Conservation (phyloP, 2,888 invertebrate species). For the Microctonus aethiopoides region DNA sequence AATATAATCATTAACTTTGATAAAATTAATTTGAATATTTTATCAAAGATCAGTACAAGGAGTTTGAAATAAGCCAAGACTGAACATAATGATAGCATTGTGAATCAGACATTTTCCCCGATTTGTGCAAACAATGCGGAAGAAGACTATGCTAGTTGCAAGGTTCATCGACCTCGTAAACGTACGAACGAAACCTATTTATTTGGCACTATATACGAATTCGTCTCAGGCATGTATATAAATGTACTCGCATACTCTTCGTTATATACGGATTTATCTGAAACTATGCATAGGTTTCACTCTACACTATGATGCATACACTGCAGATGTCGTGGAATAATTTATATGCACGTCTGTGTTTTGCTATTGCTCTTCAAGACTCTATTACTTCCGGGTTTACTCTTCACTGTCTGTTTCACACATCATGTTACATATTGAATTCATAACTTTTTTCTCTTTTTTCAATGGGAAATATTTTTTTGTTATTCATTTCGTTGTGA, state of each 20-base stretch:
- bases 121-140: constrained; percentile 24
- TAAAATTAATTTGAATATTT: background rate
- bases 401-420: background rate
- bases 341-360: constrained; percentile 15
- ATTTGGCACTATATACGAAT: constrained; percentile 14
- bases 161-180: constrained; percentile 26
- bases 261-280: constrained; percentile 10
- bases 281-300: background rate
- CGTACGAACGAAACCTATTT: constrained; percentile 13
- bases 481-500: too few relatives aligned
- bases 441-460: background rate
- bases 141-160: background rate
- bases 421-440: background rate
- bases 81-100: constrained; percentile 20
- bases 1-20: background rate
- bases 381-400: constrained; percentile 8
- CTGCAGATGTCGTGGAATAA: constrained; percentile 4
- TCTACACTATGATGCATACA: constrained; percentile 10
- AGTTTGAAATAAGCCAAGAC: constrained; percentile 8
- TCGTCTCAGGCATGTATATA: constrained; percentile 18
- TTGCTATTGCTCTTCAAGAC: background rate
- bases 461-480: background rate
- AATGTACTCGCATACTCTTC: background rate
- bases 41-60: background rate
- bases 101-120: constrained; percentile 19